Conservation (phyloP, 2,797 vertebrate genomes). For the Sardinella longiceps region DNA sequence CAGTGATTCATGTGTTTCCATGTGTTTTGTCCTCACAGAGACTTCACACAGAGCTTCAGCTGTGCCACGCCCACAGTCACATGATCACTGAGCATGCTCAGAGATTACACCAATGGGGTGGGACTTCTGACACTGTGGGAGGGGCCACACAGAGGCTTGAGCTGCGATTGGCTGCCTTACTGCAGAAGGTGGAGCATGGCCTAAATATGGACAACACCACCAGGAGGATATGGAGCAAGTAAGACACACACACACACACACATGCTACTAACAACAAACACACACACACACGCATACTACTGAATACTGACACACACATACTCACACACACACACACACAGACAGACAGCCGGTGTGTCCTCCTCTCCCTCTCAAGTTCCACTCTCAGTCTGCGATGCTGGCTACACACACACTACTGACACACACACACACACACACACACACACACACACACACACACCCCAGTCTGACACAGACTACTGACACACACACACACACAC, state of each 20-base stretch:
- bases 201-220: slow-evolving; percentile 62
- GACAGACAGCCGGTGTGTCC: too few species aligned
- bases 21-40: slow-evolving; percentile 67
- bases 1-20: neutral
- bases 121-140: slow-evolving; percentile 69
- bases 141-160: slow-evolving; percentile 69
- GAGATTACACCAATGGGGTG: slow-evolving; percentile 63
- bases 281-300: too few species aligned
- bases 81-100: slow-evolving; percentile 77
- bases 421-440: too few species aligned
- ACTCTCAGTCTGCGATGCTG: too few species aligned
- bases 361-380: too few species aligned
- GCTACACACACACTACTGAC: too few species aligned
- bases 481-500: too few species aligned
- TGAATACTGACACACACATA: too few species aligned
- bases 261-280: neutral
- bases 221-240: slow-evolving; percentile 75
- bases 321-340: too few species aligned
- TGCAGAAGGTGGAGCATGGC: slow-evolving; percentile 71
- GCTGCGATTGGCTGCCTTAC: slow-evolving; percentile 74
- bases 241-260: slow-evolving; percentile 45
- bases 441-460: too few species aligned
- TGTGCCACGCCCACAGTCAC: slow-evolving; percentile 69
- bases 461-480: too few species aligned
- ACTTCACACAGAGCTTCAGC: slow-evolving; percentile 68